A percentile compares a stretch with the other conserved stretches of the same genome.
phyloP scores from a whole-genome alignment of 2,888 invertebrate genomes.

The Rhagonycha fulva region DNA sequence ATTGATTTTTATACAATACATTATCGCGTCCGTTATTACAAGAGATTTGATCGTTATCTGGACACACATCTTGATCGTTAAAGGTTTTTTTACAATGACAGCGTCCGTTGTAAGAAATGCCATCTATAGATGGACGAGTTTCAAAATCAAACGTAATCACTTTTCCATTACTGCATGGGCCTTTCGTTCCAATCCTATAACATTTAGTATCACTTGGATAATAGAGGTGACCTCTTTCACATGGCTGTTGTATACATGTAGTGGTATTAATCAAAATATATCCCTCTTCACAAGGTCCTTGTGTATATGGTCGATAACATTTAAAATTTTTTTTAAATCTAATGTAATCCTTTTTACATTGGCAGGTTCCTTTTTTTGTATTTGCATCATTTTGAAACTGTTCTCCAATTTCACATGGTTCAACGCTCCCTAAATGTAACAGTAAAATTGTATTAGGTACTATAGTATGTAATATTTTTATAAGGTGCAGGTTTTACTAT shows the following conservation, averaged over 20 bases:
- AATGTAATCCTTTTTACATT: conserved; percentile 71
- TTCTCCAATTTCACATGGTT: conserved; percentile 78
- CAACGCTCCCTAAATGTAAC: conserved; percentile 65
- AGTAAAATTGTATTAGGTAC: background rate
- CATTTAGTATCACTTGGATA: conserved; percentile 75
- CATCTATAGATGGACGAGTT: conserved; percentile 76
- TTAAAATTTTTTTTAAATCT: conserved; percentile 64
- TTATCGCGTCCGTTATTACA: conserved; percentile 57
- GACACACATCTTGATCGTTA: conserved; percentile 39
- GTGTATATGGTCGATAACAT: conserved; percentile 79
- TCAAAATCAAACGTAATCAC: conserved; percentile 82
- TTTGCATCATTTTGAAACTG: conserved; percentile 63
- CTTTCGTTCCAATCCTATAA: conserved; percentile 76
- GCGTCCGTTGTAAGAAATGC: conserved; percentile 80
- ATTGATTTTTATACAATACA: conserved; percentile 69
- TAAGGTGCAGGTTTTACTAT: background rate
- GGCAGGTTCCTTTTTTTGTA: conserved; percentile 62
- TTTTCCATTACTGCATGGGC: conserved; percentile 74
- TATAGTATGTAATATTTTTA: background rate
- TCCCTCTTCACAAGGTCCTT: conserved; percentile 73
- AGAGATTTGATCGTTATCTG: conserved; percentile 30
- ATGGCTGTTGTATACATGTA: conserved; percentile 71
- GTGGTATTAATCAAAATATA: conserved; percentile 73
- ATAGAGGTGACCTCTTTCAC: conserved; percentile 75
- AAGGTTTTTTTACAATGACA: conserved; percentile 65